Conservation (phyloP, 2,113 vertebrate genomes). For the Mohoua ochrocephala region DNA sequence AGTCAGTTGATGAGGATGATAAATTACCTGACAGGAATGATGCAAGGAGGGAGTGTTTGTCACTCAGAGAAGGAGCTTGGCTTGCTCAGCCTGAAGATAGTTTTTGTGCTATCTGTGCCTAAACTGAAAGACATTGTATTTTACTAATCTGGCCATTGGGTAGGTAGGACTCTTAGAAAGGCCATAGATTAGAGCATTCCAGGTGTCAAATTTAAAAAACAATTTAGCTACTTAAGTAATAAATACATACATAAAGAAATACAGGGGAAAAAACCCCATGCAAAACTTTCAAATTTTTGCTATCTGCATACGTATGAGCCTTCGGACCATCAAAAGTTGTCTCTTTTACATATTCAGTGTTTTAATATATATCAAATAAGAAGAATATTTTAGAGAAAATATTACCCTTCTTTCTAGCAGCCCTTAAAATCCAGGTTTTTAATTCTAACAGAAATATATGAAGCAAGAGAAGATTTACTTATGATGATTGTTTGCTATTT, state of each 20-base stretch:
- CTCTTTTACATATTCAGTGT: background rate
- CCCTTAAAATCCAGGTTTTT: background rate
- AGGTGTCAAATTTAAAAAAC: background rate
- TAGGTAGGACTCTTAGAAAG: background rate
- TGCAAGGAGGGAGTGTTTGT: background rate
- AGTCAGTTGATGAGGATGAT: background rate
- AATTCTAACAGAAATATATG: background rate
- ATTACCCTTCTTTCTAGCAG: background rate
- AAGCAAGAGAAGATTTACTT: background rate
- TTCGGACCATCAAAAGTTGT: background rate
- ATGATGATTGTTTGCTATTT: background rate
- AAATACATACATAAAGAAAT: background rate
- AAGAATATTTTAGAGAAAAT: background rate
- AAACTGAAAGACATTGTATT: background rate
- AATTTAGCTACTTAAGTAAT: background rate
- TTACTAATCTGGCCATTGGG: background rate
- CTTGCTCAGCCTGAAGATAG: background rate
- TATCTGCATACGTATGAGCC: background rate
- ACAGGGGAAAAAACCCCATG: accelerated
- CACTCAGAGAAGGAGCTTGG: background rate
- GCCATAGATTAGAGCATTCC: background rate
- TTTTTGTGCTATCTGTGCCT: background rate
- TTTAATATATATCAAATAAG: background rate
- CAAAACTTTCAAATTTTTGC: background rate
- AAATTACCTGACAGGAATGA: background rate